Conservation (phyloP, 2,113 vertebrate species). For the Scomber colias region DNA sequence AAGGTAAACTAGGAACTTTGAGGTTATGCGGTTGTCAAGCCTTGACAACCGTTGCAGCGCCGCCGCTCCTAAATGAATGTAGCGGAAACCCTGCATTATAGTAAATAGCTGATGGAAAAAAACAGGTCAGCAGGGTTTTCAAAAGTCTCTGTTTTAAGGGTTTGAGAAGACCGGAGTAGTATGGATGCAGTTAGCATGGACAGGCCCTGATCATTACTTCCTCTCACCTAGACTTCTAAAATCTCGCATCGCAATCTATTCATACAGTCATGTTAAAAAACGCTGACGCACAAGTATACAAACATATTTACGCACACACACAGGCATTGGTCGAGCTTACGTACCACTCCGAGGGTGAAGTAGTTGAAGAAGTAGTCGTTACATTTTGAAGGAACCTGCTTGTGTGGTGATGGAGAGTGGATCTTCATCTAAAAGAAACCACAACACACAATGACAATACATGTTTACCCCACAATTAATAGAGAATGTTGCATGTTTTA, state of each 20-base stretch:
- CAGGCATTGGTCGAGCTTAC: conserved; percentile 60
- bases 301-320: background rate
- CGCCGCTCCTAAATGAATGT: too few species aligned
- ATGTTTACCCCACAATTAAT: too few species aligned
- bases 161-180: too few species aligned
- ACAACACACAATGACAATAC: background rate
- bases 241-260: background rate
- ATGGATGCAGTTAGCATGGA: too few species aligned
- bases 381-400: conserved; percentile 98
- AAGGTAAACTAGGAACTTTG: too few species aligned
- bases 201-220: background rate
- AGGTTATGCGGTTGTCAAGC: too few species aligned
- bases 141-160: too few species aligned
- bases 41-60: too few species aligned
- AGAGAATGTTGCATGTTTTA: background rate
- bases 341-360: conserved; percentile 97
- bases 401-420: conserved; percentile 98
- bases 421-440: conserved; percentile 94
- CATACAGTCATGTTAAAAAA: background rate
- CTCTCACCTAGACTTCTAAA: background rate
- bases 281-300: too few species aligned
- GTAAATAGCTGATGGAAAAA: too few species aligned
- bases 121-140: too few species aligned
- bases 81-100: too few species aligned
- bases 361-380: conserved; percentile 99